These are phyloP conservation scores for Pseudorhombus dupliciocellatus DNA, from an alignment of 2,113 vertebrate genomes.

Conservation along the genomic window DNA sequence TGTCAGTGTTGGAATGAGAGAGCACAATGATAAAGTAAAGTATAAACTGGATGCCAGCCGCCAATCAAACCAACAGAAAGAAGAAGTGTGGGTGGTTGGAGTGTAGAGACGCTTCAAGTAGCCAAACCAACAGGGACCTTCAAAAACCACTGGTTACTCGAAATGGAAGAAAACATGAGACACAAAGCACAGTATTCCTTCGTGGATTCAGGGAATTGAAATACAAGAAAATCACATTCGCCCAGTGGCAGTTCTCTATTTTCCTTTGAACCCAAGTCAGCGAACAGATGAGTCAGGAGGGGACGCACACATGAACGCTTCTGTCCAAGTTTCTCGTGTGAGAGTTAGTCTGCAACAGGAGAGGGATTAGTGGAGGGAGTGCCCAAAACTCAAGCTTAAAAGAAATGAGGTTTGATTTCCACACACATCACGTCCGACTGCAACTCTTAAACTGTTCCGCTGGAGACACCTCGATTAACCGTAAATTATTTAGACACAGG, in stretches of 20 bases:
- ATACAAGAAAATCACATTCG: neutral
- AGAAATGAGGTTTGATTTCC: conserved; percentile 26
- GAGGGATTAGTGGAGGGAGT: conserved; percentile 19
- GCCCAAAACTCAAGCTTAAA: conserved; percentile 22
- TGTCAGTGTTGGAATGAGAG: too few species aligned
- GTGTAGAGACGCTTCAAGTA: conserved; percentile 1
- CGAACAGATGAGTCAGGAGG: neutral
- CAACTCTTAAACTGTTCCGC: conserved; percentile 21
- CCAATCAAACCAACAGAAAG: too few species aligned
- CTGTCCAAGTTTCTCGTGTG: neutral
- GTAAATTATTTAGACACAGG: conserved; percentile 65
- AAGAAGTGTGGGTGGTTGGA: too few species aligned
- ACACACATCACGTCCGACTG: conserved; percentile 11
- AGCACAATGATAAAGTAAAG: too few species aligned
- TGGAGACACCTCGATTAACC: conserved; percentile 53
- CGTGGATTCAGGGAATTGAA: neutral
- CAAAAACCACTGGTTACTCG: neutral
- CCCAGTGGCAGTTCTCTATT: neutral
- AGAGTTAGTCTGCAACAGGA: conserved; percentile 17
- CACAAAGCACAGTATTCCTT: neutral
- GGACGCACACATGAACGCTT: neutral
- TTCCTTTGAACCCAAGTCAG: neutral
- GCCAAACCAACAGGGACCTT: neutral
- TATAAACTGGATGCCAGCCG: too few species aligned
- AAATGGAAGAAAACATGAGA: neutral